A percentile compares a stretch with the other conserved stretches of the same genome.
Evolutionary conservation across 2,113 vertebrate genomes (phyloP).

Genomic region (Ochotona curzoniae): DNA sequence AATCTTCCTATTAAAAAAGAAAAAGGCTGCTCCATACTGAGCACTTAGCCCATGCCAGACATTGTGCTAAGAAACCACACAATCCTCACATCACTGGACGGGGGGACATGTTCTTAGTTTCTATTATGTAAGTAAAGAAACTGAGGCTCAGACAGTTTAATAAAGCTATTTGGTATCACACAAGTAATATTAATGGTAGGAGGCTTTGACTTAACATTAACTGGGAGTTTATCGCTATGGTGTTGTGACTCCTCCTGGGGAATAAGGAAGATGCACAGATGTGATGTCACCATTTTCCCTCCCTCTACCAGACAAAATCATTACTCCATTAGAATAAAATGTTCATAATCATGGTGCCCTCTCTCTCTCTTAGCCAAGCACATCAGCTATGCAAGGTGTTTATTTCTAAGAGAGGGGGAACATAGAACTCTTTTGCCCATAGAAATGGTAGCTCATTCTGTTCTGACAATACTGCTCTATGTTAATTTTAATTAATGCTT

Average conservation of each 20-base stretch:
- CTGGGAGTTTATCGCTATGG: background rate
- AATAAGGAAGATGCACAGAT: background rate
- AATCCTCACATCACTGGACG: background rate
- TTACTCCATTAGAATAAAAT: background rate
- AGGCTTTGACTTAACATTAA: constrained; percentile 6
- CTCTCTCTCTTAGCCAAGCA: background rate
- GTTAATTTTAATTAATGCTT: background rate
- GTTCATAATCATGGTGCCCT: background rate
- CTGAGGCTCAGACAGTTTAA: background rate
- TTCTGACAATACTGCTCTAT: background rate
- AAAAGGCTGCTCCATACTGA: background rate
- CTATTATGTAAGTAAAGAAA: background rate
- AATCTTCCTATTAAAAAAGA: background rate
- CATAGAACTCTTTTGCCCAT: background rate
- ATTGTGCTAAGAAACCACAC: background rate
- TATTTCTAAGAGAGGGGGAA: background rate
- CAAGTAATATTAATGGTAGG: background rate
- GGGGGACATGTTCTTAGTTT: background rate
- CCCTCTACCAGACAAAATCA: background rate
- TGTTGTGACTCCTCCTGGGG: background rate
- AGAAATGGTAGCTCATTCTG: background rate
- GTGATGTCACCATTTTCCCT: background rate
- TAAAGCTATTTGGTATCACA: background rate
- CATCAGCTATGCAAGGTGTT: background rate
- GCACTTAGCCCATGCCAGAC: background rate